Evolutionary conservation across 1,140 invertebrate species (phyloP).

Genomic region (Monochamus saltuarius): DNA sequence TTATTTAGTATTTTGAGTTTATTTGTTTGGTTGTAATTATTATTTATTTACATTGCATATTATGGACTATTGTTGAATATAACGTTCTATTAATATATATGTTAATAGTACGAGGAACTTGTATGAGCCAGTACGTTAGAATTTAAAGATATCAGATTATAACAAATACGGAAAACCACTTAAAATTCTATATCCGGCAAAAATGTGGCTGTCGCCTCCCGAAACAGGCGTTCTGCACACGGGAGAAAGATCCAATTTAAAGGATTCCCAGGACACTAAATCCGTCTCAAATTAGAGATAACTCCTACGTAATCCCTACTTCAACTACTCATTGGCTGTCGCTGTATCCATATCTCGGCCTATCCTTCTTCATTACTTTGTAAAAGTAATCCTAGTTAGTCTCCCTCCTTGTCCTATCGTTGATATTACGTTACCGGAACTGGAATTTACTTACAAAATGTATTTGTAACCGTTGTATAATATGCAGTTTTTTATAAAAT

Average conservation of each 20-base stretch:
- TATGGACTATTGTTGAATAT: no score
- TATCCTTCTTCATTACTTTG: conserved; percentile 10
- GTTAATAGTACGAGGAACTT: no score
- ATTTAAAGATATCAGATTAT: background rate
- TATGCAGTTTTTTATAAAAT: background rate
- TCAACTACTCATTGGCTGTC: conserved; percentile 47
- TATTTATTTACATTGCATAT: no score
- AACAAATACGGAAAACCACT: conserved; percentile 20
- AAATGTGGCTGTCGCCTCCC: conserved; percentile 35
- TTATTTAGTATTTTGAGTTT: no score
- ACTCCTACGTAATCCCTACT: conserved; percentile 54
- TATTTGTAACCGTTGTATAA: conserved; percentile 5
- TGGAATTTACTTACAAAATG: conserved; percentile 9
- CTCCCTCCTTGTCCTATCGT: conserved; percentile 6
- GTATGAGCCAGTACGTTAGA: no score
- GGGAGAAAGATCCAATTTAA: conserved; percentile 55
- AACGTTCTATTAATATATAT: no score
- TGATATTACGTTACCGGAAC: conserved; percentile 10
- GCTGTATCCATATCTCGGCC: conserved; percentile 21
- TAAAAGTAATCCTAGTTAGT: background rate
- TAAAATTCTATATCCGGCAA: conserved; percentile 24
- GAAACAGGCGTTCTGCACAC: conserved; percentile 17
- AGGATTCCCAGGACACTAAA: conserved; percentile 59
- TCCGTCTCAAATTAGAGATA: conserved; percentile 60
- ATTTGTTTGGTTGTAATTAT: no score